A percentile compares a stretch with the other conserved stretches of the same genome.
These are phyloP conservation scores for Anarhynchus alexandrinus DNA, from an alignment of 2,113 vertebrate species.

Conservation along the genomic window DNA sequence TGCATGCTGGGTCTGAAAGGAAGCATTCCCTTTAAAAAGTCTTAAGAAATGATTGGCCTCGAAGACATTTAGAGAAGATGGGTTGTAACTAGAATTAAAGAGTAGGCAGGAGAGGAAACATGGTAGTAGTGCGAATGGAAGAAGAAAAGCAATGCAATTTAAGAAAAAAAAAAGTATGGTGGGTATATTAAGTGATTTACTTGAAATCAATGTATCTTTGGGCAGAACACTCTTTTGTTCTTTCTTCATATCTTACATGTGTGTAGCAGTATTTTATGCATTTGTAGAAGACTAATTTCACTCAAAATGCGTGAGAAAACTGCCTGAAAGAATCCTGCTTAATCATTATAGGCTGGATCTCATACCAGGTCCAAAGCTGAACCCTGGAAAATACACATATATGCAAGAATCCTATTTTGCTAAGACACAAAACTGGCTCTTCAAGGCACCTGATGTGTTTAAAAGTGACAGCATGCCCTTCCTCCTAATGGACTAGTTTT, in stretches of 20 bases:
- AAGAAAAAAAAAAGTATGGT: accelerated
- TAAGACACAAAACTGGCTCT: not conserved
- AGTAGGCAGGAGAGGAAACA: not conserved
- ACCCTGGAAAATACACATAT: not conserved
- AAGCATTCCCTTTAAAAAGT: not conserved
- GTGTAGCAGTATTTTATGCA: not conserved
- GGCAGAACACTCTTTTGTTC: not conserved
- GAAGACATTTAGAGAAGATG: not conserved
- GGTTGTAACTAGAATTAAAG: not conserved
- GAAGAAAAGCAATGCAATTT: not conserved
- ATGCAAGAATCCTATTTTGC: not conserved
- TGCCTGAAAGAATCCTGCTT: not conserved
- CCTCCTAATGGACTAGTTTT: not conserved
- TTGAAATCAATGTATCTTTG: not conserved
- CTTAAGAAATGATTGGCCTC: not conserved
- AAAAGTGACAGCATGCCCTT: not conserved
- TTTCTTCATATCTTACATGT: accelerated
- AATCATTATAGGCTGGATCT: not conserved
- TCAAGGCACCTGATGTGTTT: not conserved
- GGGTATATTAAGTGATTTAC: not conserved
- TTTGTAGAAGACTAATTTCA: not conserved
- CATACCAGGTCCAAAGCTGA: not conserved
- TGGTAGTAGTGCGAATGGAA: not conserved
- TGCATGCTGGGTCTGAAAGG: not conserved
- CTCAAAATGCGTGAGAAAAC: not conserved